These are phyloP conservation scores for Tineola bisselliella DNA, from an alignment of 2,888 invertebrate species.

Conservation along the genomic window DNA sequence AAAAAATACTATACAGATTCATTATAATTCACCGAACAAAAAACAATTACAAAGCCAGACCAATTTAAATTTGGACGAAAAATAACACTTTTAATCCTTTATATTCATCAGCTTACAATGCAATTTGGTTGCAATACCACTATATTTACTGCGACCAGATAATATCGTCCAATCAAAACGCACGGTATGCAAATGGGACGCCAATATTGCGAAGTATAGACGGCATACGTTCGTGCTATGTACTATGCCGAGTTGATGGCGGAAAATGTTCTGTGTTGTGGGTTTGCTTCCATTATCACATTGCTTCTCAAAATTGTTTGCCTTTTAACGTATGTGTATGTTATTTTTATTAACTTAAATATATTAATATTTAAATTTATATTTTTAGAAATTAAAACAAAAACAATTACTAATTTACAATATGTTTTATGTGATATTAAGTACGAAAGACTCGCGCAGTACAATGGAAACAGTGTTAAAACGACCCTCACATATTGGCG, in stretches of 20 bases:
- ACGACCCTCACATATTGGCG: slow-evolving; percentile 9
- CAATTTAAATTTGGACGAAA: slow-evolving; percentile 8
- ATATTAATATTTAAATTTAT: too few species aligned
- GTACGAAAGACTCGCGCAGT: not conserved
- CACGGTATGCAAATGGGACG: slow-evolving; percentile 19
- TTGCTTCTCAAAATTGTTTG: not conserved
- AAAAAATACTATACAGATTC: not conserved
- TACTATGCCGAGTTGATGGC: not conserved
- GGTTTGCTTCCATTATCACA: slow-evolving; percentile 4
- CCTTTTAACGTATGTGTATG: too few species aligned
- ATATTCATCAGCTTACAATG: not conserved
- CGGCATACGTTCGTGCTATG: not conserved
- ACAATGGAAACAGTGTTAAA: slow-evolving; percentile 5
- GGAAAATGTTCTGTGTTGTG: slow-evolving; percentile 3
- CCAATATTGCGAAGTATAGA: slow-evolving; percentile 14
- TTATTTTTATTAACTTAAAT: not conserved
- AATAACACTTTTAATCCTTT: slow-evolving; percentile 11
- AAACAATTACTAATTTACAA: too few species aligned
- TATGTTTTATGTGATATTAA: too few species aligned
- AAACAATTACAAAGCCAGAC: not conserved
- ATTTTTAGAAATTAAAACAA: too few species aligned
- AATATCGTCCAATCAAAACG: slow-evolving; percentile 24
- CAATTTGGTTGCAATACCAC: slow-evolving; percentile 1
- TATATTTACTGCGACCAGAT: slow-evolving; percentile 17
- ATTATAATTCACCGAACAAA: not conserved